These are phyloP conservation scores for Ecliptopera silaceata DNA, from an alignment of 2,888 invertebrate species.

Conservation along the genomic window DNA sequence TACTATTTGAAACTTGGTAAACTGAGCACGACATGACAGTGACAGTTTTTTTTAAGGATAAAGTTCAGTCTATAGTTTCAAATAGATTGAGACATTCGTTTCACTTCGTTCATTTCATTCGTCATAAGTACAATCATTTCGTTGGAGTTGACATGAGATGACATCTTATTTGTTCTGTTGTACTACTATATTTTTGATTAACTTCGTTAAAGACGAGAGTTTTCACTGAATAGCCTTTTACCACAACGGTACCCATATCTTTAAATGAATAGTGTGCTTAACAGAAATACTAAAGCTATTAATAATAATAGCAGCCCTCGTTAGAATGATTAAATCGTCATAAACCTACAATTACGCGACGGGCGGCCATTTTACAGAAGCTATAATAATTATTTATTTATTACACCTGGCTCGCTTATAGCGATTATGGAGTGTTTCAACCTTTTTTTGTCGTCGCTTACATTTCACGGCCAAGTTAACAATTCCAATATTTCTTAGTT, in stretches of 20 bases:
- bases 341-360: slow-evolving; percentile 45
- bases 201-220: too few species aligned
- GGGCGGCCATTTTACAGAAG: slow-evolving; percentile 43
- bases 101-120: slow-evolving; percentile 20
- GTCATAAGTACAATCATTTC: slow-evolving; percentile 2
- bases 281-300: slow-evolving; percentile 15
- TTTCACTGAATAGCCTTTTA: neutral
- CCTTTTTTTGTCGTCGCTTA: slow-evolving; percentile 48
- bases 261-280: neutral
- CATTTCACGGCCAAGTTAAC: slow-evolving; percentile 46
- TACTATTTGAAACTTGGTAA: slow-evolving; percentile 13
- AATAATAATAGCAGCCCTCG: slow-evolving; percentile 31
- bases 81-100: slow-evolving; percentile 11
- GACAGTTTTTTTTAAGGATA: neutral
- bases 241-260: neutral
- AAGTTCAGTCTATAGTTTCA: slow-evolving; percentile 1
- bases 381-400: slow-evolving; percentile 56
- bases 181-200: too few species aligned
- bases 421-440: slow-evolving; percentile 43
- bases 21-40: neutral
- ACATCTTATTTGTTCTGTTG: neutral
- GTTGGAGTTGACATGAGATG: neutral
- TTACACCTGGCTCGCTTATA: slow-evolving; percentile 47
- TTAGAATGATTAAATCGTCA: slow-evolving; percentile 37
- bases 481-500: slow-evolving; percentile 45